Conservation (phyloP, 64 coral and sea anemone species). For the Anthopleura sola region DNA sequence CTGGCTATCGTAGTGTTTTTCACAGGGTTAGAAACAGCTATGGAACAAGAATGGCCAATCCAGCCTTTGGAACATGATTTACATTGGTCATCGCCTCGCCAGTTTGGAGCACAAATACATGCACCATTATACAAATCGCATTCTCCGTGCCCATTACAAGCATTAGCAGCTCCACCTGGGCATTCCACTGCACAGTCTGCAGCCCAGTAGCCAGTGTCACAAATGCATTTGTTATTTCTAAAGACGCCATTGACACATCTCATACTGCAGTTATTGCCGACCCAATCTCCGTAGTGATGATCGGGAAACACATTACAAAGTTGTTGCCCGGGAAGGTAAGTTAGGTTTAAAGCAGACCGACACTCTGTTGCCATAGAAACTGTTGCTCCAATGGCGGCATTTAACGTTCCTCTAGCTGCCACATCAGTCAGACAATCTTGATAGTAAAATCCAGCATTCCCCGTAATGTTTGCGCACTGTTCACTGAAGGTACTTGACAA, state of each 20-base stretch:
- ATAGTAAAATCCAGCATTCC: constrained; percentile 63
- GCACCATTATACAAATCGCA: constrained; percentile 64
- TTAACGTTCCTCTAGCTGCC: constrained; percentile 22
- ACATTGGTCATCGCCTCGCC: constrained; percentile 63
- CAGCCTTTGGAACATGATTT: constrained; percentile 67
- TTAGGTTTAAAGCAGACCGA: constrained; percentile 62
- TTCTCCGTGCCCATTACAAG: constrained; percentile 76
- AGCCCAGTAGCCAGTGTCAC: constrained; percentile 90
- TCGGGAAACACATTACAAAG: constrained; percentile 72
- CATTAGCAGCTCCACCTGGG: constrained; percentile 73
- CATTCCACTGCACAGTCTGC: constrained; percentile 66
- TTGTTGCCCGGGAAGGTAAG: constrained; percentile 59
- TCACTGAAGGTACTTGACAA: constrained; percentile 40
- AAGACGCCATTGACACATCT: constrained; percentile 65
- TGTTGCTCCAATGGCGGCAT: constrained; percentile 55
- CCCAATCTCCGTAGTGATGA: constrained; percentile 63
- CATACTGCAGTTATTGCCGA: constrained; percentile 46
- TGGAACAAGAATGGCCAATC: constrained; percentile 67
- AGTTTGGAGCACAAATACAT: constrained; percentile 77
- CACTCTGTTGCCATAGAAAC: constrained; percentile 65
- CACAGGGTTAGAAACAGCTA: constrained; percentile 53
- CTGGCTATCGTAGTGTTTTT: constrained; percentile 41
- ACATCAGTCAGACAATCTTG: constrained; percentile 75
- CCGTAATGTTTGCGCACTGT: constrained; percentile 51
- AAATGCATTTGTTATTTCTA: constrained; percentile 36